Conservation (phyloP, 1,140 invertebrate species). For the Calosoma granatense region DNA sequence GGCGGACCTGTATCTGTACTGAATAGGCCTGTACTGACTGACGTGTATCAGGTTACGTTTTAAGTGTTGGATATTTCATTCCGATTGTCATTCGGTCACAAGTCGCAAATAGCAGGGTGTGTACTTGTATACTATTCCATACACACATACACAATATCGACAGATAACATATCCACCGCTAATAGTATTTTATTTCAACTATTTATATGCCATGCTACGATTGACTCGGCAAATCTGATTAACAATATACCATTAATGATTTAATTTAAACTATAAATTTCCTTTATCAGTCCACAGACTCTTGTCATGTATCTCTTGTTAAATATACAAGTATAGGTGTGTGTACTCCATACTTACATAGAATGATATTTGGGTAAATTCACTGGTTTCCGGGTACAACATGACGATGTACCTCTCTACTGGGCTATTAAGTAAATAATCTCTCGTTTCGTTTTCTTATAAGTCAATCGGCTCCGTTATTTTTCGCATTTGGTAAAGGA, state of each 20-base stretch:
- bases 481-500: not conserved
- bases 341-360: too few relatives aligned
- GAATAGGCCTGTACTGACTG: not conserved
- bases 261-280: too few relatives aligned
- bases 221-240: too few relatives aligned
- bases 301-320: too few relatives aligned
- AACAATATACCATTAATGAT: too few relatives aligned
- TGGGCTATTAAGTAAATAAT: too few relatives aligned
- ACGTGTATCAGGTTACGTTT: not conserved
- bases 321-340: too few relatives aligned
- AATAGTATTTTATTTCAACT: conserved; percentile 43
- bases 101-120: not conserved
- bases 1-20: not conserved
- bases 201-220: too few relatives aligned
- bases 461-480: not conserved
- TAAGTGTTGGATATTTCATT: not conserved
- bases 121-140: not conserved
- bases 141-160: not conserved
- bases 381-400: too few relatives aligned
- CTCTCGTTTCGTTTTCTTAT: conserved; percentile 48
- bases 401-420: too few relatives aligned
- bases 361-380: too few relatives aligned
- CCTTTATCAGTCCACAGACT: too few relatives aligned
- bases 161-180: conserved; percentile 6
- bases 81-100: not conserved